phyloP scores from a whole-genome alignment of 2,113 vertebrate species.

The Nycticorax nycticorax region DNA sequence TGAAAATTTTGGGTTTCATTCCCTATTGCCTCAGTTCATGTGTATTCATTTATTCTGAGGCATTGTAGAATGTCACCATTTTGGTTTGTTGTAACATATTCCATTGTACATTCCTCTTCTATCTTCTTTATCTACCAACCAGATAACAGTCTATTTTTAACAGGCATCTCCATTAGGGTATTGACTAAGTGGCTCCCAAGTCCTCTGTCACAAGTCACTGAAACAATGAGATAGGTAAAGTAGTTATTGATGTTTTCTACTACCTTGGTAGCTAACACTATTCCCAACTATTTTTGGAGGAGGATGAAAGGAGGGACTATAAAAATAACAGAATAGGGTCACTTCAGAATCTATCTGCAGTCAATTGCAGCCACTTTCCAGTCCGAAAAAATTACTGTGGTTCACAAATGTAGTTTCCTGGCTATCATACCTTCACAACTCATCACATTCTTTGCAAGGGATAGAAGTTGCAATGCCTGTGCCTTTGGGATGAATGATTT shows the following conservation, averaged over 20 bases:
- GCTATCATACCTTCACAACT: background rate
- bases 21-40: background rate
- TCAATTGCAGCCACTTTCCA: background rate
- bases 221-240: slow-evolving; percentile 28
- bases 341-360: background rate
- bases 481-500: background rate
- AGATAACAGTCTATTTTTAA: slow-evolving; percentile 41
- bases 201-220: slow-evolving; percentile 23
- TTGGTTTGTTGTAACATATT: slow-evolving; percentile 15
- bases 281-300: slow-evolving; percentile 20
- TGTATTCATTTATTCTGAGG: background rate
- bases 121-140: slow-evolving; percentile 35
- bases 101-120: background rate
- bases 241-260: slow-evolving; percentile 36
- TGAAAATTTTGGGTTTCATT: background rate
- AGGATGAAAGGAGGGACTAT: background rate
- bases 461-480: background rate
- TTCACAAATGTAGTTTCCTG: background rate
- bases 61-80: background rate
- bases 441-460: background rate
- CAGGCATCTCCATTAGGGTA: slow-evolving; percentile 39
- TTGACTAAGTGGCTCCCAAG: slow-evolving; percentile 25
- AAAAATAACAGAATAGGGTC: slow-evolving; percentile 22
- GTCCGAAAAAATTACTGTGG: background rate
- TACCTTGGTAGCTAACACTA: background rate